Evolutionary conservation across 1,140 invertebrate species (phyloP).

Genomic region (Neodiprion virginianus): DNA sequence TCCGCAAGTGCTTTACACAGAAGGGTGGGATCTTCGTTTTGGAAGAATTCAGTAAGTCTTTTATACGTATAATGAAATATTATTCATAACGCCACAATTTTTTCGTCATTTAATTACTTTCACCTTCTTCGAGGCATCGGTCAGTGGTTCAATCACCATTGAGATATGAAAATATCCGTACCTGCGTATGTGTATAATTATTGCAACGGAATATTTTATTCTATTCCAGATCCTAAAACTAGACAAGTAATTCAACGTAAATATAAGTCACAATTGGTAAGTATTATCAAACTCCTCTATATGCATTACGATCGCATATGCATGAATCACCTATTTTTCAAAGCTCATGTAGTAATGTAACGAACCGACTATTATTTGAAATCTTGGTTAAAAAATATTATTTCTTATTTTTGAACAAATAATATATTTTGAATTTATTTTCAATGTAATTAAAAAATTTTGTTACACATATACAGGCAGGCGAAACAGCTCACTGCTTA

Average conservation of each 20-base stretch:
- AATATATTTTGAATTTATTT: background rate
- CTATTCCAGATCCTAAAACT: slow-evolving; percentile 92
- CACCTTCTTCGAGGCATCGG: slow-evolving; percentile 12
- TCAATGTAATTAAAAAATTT: slow-evolving; percentile 32
- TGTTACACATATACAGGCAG: slow-evolving; percentile 43
- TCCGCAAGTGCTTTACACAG: slow-evolving; percentile 99
- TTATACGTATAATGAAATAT: slow-evolving; percentile 27
- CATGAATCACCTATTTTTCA: slow-evolving; percentile 4
- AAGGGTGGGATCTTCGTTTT: slow-evolving; percentile 99
- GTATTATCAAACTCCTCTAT: slow-evolving; percentile 48
- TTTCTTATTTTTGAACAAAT: background rate
- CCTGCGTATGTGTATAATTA: background rate
- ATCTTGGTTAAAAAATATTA: slow-evolving; percentile 36
- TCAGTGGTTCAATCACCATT: no score
- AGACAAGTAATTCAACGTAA: slow-evolving; percentile 94
- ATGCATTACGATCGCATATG: slow-evolving; percentile 17
- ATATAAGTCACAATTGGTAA: slow-evolving; percentile 98
- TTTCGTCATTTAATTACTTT: slow-evolving; percentile 20
- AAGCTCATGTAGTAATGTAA: slow-evolving; percentile 12
- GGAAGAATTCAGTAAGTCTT: slow-evolving; percentile 96
- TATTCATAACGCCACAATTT: slow-evolving; percentile 12
- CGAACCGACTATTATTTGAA: slow-evolving; percentile 6
- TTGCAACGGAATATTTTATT: slow-evolving; percentile 28
- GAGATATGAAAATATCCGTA: background rate
- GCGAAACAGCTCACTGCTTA: slow-evolving; percentile 58